Evolutionary conservation across 2,888 invertebrate species (phyloP).

Genomic region (Malachius bipustulatus): DNA sequence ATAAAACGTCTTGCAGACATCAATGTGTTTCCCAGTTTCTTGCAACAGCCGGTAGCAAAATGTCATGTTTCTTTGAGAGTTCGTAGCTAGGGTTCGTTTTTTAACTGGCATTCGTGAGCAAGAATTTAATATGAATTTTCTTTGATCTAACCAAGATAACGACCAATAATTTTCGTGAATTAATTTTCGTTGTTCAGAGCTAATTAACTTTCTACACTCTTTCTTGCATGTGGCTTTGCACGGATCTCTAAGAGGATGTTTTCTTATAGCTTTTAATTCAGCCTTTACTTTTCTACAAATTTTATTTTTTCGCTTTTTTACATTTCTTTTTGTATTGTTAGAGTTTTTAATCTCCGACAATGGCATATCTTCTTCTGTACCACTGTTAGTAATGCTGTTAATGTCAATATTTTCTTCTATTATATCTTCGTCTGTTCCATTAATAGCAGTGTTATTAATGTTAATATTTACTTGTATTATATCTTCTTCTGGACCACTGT

Average conservation of each 20-base stretch:
- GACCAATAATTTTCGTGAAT: conserved; percentile 1
- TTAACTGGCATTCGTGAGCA: conserved; percentile 3
- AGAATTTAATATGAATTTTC: conserved; percentile 1
- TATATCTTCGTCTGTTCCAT: neutral
- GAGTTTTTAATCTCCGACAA: neutral
- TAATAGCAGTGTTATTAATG: too few species aligned
- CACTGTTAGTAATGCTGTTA: too few species aligned
- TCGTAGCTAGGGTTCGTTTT: neutral
- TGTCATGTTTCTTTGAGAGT: conserved; percentile 2
- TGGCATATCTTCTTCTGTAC: neutral
- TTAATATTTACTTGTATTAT: too few species aligned
- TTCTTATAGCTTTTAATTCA: neutral
- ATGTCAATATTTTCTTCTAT: neutral
- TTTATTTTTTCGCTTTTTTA: neutral
- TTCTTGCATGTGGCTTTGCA: conserved; percentile 1
- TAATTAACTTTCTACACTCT: neutral
- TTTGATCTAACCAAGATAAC: neutral
- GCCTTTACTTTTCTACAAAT: conserved; percentile 1
- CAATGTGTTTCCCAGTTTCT: neutral
- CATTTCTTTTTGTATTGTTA: conserved; percentile 2
- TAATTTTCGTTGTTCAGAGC: conserved; percentile 1
- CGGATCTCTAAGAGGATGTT: neutral
- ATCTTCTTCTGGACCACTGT: too few species aligned
- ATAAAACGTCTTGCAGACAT: conserved; percentile 5
- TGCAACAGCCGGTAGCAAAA: conserved; percentile 2